These are phyloP conservation scores for Gavia stellata DNA, from an alignment of 2,113 vertebrate species.

Conservation along the genomic window DNA sequence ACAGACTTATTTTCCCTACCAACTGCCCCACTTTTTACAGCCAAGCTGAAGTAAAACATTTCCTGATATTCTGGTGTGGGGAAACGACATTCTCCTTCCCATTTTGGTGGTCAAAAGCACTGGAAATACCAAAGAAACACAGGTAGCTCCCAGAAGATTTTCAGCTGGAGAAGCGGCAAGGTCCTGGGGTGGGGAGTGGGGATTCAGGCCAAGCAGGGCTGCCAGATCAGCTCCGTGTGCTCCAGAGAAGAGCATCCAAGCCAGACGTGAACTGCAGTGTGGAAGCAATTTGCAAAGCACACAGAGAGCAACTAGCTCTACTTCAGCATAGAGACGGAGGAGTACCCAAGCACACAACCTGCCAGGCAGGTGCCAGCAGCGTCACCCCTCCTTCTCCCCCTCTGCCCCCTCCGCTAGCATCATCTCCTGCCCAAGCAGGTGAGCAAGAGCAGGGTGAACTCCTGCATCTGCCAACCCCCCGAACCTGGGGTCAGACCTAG, in stretches of 20 bases:
- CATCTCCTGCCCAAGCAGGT: neutral
- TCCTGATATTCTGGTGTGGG: neutral
- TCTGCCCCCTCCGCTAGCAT: neutral
- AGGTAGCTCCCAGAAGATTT: neutral
- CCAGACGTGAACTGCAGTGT: neutral
- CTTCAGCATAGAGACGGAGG: fast-evolving
- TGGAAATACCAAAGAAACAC: neutral
- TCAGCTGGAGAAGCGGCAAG: neutral
- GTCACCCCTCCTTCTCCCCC: neutral
- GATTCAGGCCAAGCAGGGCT: neutral
- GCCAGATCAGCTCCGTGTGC: neutral
- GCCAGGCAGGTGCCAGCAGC: neutral
- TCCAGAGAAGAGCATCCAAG: neutral
- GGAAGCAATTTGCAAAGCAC: neutral
- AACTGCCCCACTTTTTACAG: neutral
- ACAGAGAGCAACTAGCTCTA: neutral
- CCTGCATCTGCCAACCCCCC: neutral
- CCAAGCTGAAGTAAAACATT: neutral
- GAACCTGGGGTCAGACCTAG: neutral
- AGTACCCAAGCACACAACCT: neutral
- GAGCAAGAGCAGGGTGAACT: neutral
- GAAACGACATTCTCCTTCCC: neutral
- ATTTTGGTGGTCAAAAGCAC: neutral
- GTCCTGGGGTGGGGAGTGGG: neutral
- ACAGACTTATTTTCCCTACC: neutral